Base-by-base conservation (phyloP, 2,888 invertebrate genomes). In the Spicauda simplicius region DNA sequence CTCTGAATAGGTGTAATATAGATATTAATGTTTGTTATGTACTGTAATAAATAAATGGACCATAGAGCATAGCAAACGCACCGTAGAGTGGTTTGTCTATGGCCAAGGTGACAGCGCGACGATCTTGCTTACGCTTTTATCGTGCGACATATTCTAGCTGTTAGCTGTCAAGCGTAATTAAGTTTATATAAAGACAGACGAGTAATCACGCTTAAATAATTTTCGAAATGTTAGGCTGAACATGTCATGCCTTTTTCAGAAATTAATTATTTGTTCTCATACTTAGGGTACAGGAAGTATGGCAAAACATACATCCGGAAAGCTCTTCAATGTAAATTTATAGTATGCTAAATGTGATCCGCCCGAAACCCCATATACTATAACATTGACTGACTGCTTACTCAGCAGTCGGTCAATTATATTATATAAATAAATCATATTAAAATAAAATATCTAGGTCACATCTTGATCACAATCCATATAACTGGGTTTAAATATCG, bases 1-100 rank as follows among this genome's bases (percentile, higher is more conserved):
- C 85, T 80, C 62, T 79, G 76, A 70, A 70, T 74, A 73, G 70
- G 75, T 70, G 72, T 75, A 77, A 77, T 73, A 72, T 76, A 71
- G 69, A 57, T 65, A 61, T 45, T 56, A 65, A 66, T 45, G 56
- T 61, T 67, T 69, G 68, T 71, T 68, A 71, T 68, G 55, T 75
- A 71, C 54, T 73, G 68, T 71, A 69, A 73, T 71, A 71, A 70
- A 72, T 68, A 67, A 73, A 74, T 70, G 79, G 79, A 80, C 79
- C 82, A 80, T 76, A 71, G 77, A 68, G 75, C 72, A 60, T 60
- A 50, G 50, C 18, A 20, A n/a, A 48, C 25, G 18, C 30, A 16
- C 18, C 60, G 52, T 60, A 10, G 25, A 48, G 58, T 50, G 54
- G n/a, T 19, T 53, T 30, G 54, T 54, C 54, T 54, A 16, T 50